Evolutionary conservation across 2,888 invertebrate species (phyloP).

Genomic region (Orgyia antiqua): DNA sequence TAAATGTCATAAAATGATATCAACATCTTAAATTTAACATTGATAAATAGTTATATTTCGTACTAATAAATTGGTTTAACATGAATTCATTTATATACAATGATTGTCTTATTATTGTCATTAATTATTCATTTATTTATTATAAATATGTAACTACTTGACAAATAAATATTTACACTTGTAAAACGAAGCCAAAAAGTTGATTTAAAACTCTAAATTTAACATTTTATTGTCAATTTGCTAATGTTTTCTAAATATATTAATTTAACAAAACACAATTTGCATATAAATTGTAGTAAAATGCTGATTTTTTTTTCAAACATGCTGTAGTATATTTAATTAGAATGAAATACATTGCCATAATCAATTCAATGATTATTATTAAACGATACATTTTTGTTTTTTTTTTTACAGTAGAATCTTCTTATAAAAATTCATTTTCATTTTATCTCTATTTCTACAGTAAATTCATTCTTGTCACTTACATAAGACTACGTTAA

Average conservation of each 20-base stretch:
- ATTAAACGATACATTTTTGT: slow-evolving; percentile 16
- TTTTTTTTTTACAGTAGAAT: slow-evolving; percentile 29
- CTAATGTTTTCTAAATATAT: too few species aligned
- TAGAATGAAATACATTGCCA: slow-evolving; percentile 10
- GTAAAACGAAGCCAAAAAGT: neutral
- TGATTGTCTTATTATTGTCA: slow-evolving; percentile 64
- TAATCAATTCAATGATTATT: slow-evolving; percentile 11
- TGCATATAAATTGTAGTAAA: too few species aligned
- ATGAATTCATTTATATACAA: slow-evolving; percentile 56
- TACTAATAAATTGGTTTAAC: slow-evolving; percentile 52
- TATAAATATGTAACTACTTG: slow-evolving; percentile 4
- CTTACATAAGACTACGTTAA: slow-evolving; percentile 47
- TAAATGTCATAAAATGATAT: slow-evolving; percentile 77
- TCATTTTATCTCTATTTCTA: slow-evolving; percentile 41
- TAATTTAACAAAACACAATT: too few species aligned
- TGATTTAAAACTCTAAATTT: neutral
- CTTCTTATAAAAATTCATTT: slow-evolving; percentile 45
- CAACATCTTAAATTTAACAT: slow-evolving; percentile 75
- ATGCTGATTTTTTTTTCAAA: too few species aligned
- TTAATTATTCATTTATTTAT: slow-evolving; percentile 20
- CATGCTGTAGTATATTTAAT: slow-evolving; percentile 4
- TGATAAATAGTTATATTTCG: slow-evolving; percentile 59
- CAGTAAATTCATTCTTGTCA: slow-evolving; percentile 64
- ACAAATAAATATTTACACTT: slow-evolving; percentile 4
- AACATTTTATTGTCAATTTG: too few species aligned